A percentile compares a stretch with the other conserved stretches of the same genome.
Evolutionary conservation across 1,140 invertebrate genomes (phyloP).

Genomic region (Battus philenor): DNA sequence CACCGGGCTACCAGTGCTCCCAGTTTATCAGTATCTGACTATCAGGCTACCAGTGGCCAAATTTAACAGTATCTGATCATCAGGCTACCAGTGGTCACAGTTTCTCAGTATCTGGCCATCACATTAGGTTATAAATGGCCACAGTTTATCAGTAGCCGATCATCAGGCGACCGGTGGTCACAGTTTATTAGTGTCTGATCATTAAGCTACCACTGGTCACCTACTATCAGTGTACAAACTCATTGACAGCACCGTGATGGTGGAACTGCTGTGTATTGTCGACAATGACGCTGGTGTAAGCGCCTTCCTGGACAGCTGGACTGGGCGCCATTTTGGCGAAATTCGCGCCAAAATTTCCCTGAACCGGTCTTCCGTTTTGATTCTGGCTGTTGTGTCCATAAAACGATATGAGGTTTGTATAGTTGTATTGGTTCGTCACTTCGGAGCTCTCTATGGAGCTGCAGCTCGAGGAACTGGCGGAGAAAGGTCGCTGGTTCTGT

Average conservation of each 20-base stretch:
- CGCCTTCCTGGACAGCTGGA: constrained; percentile 46
- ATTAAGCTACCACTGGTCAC: too few relatives aligned
- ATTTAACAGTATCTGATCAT: not conserved
- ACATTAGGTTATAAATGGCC: not conserved
- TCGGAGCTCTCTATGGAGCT: constrained; percentile 65
- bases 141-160: not conserved
- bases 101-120: not conserved
- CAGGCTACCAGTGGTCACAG: not conserved
- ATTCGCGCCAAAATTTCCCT: constrained; percentile 47
- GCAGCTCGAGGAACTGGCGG: constrained; percentile 65
- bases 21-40: too few relatives aligned
- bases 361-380: constrained; percentile 53
- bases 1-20: too few relatives aligned
- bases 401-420: constrained; percentile 64
- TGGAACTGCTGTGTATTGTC: constrained; percentile 71
- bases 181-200: not conserved
- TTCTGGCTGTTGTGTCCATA: constrained; percentile 46
- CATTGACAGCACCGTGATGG: constrained; percentile 57
- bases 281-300: constrained; percentile 68
- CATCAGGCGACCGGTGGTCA: not conserved
- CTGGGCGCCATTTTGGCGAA: constrained; percentile 47
- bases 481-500: constrained; percentile 62
- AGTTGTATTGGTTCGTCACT: constrained; percentile 49
- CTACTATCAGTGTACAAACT: constrained; percentile 66
- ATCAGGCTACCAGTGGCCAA: not conserved